Evolutionary conservation across 2,113 vertebrate species (phyloP).

Genomic region (Daboia siamensis): DNA sequence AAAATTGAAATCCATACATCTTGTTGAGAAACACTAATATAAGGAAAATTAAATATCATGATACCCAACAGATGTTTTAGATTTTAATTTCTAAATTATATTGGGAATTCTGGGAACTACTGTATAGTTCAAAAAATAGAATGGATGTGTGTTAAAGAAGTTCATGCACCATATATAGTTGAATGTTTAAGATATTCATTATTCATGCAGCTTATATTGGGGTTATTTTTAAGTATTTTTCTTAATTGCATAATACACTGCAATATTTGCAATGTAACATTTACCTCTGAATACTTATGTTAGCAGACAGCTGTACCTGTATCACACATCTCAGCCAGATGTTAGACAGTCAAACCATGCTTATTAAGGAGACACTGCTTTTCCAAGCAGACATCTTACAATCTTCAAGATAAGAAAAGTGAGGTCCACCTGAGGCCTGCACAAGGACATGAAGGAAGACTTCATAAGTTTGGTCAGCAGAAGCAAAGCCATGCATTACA

Average conservation of each 20-base stretch:
- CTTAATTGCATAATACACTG: conserved; percentile 35
- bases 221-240: conserved; percentile 31
- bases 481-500: conserved; percentile 61
- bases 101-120: background rate
- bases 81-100: background rate
- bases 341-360: conserved; percentile 69
- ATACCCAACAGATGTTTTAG: background rate
- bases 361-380: conserved; percentile 69
- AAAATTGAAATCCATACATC: background rate
- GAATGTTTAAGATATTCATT: background rate
- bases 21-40: background rate
- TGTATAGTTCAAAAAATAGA: background rate
- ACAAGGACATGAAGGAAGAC: conserved; percentile 66
- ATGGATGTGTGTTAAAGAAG: background rate
- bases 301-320: conserved; percentile 63
- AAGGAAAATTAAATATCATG: background rate
- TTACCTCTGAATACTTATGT: conserved; percentile 70
- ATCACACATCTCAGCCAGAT: conserved; percentile 59
- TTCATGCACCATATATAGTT: background rate
- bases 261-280: conserved; percentile 60
- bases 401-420: conserved; percentile 65
- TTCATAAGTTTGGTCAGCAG: conserved; percentile 64
- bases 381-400: conserved; percentile 72
- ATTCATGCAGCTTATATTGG: background rate
- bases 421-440: conserved; percentile 51